Conservation (phyloP, 37 sponge, comb jelly and placozoan genomes). For the Oscarella lobularis region DNA sequence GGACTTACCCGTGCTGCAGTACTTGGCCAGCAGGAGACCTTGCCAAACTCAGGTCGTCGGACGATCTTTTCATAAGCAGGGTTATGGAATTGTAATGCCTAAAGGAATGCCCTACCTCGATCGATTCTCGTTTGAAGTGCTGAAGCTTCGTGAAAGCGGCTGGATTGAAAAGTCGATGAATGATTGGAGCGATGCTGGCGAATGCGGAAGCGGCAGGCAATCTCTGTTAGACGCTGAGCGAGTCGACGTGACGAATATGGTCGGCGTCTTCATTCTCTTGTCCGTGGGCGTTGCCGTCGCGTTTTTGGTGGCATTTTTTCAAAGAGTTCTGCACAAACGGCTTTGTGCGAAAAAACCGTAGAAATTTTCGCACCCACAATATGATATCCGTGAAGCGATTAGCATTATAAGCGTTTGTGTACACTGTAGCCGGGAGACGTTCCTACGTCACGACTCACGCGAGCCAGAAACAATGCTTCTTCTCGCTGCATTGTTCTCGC, state of each 20-base stretch:
- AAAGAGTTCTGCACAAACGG: neutral
- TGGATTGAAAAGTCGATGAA: neutral
- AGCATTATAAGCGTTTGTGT: too few relatives aligned
- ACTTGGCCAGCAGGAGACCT: neutral
- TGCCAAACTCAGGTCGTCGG: neutral
- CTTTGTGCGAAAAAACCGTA: too few relatives aligned
- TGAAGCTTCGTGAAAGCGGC: neutral
- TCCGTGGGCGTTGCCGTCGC: neutral
- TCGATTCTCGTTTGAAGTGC: neutral
- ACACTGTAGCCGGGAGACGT: too few relatives aligned
- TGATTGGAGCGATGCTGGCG: neutral
- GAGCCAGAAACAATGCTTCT: too few relatives aligned
- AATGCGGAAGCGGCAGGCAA: neutral
- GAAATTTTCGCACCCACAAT: too few relatives aligned
- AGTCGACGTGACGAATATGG: neutral
- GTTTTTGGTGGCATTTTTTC: neutral
- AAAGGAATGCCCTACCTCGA: neutral
- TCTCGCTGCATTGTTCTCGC: too few relatives aligned
- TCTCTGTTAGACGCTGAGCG: neutral
- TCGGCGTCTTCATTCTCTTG: neutral
- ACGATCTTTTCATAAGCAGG: neutral
- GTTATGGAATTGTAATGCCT: neutral
- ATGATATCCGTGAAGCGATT: too few relatives aligned
- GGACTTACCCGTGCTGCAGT: neutral
- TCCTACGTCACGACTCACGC: too few relatives aligned